Base-by-base conservation (phyloP, 2,113 vertebrate species). In the Gymnogyps californianus region DNA sequence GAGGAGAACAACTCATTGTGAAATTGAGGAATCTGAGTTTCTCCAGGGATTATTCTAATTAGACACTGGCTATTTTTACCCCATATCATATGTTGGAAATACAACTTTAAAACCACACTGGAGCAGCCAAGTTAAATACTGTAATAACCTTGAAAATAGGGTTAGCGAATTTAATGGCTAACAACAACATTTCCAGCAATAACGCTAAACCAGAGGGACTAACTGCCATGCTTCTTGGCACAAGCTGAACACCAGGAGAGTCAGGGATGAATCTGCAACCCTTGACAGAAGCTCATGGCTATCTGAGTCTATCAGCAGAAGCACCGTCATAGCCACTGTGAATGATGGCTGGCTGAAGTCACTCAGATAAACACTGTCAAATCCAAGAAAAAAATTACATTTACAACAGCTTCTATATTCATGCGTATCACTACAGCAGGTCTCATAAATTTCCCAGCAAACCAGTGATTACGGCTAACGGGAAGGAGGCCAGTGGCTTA, bases 401-500 rank as follows among this genome's bases (percentile, higher is more conserved):
- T 92, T 89, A 65, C 87, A 93, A 90, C 74, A 82, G 90, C 89
- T 91, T 83, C 89, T 93, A 61, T 34, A 76, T 72, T 91, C 40
- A 52, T 38, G 34, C 89, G 19, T 82, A 89, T 72, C 83, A 57
- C 89, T 96, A 52, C 58, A 93, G 81, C 67, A 94, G 49, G 61
- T 85, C 94, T 91, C 93, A 91, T 96, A 91, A 94, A 90, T 94
- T 95, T 94, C 76, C 87, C 62, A 89, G 91, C 91, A 94, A 93
- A 79, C 77, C 91, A 87, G 94, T 79, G 93, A 95, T 96, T 96
- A 95, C 91, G 93, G 87, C 84, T 96, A 89, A 77, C 0, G 70
- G 96, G 95, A 97, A 96, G 83, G 54, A 96, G 57, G 87, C 94
- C 96, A 96, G 90, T 96, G 95, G 95, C 91, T 95, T 51, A 57